A percentile compares a stretch with the other conserved stretches of the same genome.
Evolutionary conservation across 2,888 invertebrate species (phyloP).

Genomic region (Clusia tigrina): DNA sequence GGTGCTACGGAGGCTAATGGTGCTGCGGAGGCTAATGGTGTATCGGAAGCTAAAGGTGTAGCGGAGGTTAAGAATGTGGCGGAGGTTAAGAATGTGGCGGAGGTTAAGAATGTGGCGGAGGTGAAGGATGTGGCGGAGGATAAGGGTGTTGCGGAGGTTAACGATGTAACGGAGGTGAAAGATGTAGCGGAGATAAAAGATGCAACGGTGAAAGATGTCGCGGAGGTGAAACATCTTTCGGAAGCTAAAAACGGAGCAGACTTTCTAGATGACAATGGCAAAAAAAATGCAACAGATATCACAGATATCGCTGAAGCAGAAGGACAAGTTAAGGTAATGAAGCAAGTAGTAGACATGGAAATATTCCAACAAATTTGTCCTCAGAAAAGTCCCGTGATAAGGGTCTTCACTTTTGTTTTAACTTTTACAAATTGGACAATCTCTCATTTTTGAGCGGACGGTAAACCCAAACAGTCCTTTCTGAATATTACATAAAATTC

Average conservation of each 20-base stretch:
- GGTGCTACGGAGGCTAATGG: neutral
- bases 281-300: constrained; percentile 23
- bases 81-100: constrained; percentile 15
- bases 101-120: neutral
- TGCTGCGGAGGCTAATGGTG: neutral
- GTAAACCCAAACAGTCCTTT: no score
- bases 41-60: neutral
- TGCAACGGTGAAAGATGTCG: constrained; percentile 29
- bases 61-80: constrained; percentile 3
- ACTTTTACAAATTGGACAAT: no score
- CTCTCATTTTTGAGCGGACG: no score
- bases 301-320: constrained; percentile 49
- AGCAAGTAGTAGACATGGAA: no score
- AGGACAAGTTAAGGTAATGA: constrained; percentile 59
- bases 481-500: no score
- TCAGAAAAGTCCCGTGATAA: no score
- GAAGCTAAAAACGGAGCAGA: constrained; percentile 29
- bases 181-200: neutral
- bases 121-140: neutral
- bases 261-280: constrained; percentile 14
- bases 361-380: no score
- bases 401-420: no score
- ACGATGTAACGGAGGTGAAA: neutral
- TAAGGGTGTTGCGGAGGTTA: neutral
- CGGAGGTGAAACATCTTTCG: no score